Evolutionary conservation across 2,113 vertebrate species (phyloP).

Genomic region (Tylochromis polylepis): DNA sequence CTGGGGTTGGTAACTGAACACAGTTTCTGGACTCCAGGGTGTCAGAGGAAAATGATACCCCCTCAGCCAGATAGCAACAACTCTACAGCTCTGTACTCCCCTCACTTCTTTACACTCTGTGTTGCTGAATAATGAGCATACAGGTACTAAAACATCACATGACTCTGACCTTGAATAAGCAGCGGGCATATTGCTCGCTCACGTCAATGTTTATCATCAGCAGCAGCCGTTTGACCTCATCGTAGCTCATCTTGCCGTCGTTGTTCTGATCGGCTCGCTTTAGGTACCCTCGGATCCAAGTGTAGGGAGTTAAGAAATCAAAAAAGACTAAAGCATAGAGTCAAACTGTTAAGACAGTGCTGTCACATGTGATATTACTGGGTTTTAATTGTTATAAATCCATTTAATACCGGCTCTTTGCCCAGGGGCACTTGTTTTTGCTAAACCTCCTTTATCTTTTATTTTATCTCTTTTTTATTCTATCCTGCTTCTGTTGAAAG

Average conservation of each 20-base stretch:
- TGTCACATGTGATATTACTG: background rate
- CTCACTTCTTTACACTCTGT: background rate
- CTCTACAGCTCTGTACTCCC: background rate
- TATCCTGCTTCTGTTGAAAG: background rate
- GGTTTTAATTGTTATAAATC: background rate
- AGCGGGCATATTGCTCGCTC: conserved; percentile 84
- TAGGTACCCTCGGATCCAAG: conserved; percentile 90
- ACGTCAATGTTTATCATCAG: conserved; percentile 94
- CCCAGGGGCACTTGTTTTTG: background rate
- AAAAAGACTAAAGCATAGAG: background rate
- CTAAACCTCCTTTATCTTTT: background rate
- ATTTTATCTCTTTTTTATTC: background rate
- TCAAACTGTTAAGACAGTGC: background rate
- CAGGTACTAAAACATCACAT: background rate
- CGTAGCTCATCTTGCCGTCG: conserved; percentile 93
- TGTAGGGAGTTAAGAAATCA: conserved; percentile 58
- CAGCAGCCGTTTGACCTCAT: conserved; percentile 87
- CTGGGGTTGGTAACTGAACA: conserved; percentile 39
- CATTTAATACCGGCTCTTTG: background rate
- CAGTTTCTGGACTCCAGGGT: conserved; percentile 14
- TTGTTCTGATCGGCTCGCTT: conserved; percentile 86
- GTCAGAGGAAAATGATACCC: background rate
- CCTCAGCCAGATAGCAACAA: background rate
- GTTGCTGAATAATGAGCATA: background rate
- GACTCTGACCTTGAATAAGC: conserved; percentile 84